phyloP scores from a whole-genome alignment of 2,888 invertebrate species.

The Coenonympha arcania region DNA sequence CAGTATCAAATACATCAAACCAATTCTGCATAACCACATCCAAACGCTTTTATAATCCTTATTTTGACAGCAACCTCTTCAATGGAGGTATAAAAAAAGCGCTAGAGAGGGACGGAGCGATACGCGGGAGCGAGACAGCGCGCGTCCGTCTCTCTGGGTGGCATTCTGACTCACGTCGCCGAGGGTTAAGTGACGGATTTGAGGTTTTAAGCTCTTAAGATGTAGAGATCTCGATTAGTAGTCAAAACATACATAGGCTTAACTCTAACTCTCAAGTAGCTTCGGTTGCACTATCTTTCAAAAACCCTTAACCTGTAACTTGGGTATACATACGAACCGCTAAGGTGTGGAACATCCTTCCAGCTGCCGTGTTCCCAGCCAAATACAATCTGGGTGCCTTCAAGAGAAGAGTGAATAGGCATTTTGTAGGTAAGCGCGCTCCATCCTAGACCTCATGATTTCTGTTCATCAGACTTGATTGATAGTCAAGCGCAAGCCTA shows the following conservation, averaged over 20 bases:
- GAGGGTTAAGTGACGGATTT: conserved; percentile 51
- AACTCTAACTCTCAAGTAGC: conserved; percentile 9
- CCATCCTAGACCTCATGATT: no score
- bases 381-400: no score
- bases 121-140: conserved; percentile 38
- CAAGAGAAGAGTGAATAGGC: no score
- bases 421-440: no score
- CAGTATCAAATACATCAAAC: neutral
- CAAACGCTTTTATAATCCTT: conserved; percentile 71
- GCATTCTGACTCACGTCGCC: conserved; percentile 59
- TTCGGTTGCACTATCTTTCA: no score
- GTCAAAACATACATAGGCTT: conserved; percentile 20
- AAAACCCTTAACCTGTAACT: no score
- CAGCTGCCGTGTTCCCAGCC: no score
- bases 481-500: no score
- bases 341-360: no score
- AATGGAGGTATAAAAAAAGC: conserved; percentile 59
- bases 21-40: conserved; percentile 47
- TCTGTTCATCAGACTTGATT: no score
- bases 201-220: conserved; percentile 31
- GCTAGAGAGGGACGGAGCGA: conserved; percentile 38
- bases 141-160: conserved; percentile 52
- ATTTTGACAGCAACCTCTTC: conserved; percentile 72
- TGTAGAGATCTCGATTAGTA: conserved; percentile 20
- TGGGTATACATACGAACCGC: no score